A percentile compares a stretch with the other conserved stretches of the same genome.
Conservation (phyloP, 2,113 vertebrate species). For the Panthera tigris region DNA sequence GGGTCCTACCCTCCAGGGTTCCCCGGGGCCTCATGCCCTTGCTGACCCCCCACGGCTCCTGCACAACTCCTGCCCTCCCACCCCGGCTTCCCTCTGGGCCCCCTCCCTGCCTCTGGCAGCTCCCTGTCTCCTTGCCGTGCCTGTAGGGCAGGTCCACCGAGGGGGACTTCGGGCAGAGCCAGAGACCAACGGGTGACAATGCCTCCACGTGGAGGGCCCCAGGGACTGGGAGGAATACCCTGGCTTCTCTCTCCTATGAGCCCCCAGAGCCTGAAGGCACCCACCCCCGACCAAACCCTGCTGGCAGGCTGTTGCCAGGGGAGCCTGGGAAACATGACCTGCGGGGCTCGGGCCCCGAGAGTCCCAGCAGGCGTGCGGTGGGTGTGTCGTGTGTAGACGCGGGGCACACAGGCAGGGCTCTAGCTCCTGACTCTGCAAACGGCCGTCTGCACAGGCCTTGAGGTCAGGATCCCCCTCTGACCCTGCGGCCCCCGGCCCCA, state of each 20-base stretch:
- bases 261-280: not conserved
- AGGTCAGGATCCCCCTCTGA: not conserved
- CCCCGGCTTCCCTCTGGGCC: not conserved
- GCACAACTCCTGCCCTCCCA: not conserved
- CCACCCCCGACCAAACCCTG: not conserved
- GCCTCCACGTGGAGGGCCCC: not conserved
- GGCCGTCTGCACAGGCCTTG: not conserved
- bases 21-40: too few relatives aligned
- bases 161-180: not conserved
- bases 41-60: too few relatives aligned
- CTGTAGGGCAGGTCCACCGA: not conserved
- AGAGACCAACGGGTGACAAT: not conserved
- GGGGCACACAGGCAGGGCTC: not conserved
- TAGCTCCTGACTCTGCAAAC: too few relatives aligned
- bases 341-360: not conserved
- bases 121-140: not conserved
- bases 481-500: too few relatives aligned
- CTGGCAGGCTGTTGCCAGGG: not conserved
- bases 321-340: not conserved
- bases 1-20: not conserved
- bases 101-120: not conserved
- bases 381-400: fast-evolving
- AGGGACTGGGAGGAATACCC: fast-evolving
- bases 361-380: not conserved
- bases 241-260: not conserved